Conservation (phyloP, 2,113 vertebrate genomes). For the Aythya baeri region DNA sequence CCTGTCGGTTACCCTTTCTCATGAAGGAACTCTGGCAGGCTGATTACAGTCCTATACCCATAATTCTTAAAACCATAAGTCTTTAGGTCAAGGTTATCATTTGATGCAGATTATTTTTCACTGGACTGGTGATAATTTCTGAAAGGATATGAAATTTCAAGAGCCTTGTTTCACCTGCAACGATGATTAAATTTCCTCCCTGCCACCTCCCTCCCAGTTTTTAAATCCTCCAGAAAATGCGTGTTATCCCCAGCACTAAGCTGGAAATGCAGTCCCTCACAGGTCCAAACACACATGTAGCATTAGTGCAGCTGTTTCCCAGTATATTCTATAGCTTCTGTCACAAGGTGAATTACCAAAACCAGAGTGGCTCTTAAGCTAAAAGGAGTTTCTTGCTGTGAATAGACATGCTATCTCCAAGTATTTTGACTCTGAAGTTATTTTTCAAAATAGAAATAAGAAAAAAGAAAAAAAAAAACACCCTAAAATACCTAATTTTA, state of each 20-base stretch:
- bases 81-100: background rate
- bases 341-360: background rate
- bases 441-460: background rate
- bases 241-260: background rate
- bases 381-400: background rate
- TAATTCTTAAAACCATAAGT: background rate
- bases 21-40: background rate
- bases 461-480: background rate
- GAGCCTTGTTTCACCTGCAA: background rate
- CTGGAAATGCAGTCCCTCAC: background rate
- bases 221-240: background rate
- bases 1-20: background rate
- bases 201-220: background rate
- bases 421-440: background rate
- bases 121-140: background rate
- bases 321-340: background rate
- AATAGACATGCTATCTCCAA: background rate
- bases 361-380: background rate
- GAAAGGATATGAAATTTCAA: background rate
- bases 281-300: background rate
- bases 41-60: background rate
- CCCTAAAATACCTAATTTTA: background rate
- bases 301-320: background rate
- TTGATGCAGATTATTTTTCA: background rate
- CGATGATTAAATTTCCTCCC: background rate